Conservation (phyloP, 2,113 vertebrate genomes). For the Macquaria australasica region DNA sequence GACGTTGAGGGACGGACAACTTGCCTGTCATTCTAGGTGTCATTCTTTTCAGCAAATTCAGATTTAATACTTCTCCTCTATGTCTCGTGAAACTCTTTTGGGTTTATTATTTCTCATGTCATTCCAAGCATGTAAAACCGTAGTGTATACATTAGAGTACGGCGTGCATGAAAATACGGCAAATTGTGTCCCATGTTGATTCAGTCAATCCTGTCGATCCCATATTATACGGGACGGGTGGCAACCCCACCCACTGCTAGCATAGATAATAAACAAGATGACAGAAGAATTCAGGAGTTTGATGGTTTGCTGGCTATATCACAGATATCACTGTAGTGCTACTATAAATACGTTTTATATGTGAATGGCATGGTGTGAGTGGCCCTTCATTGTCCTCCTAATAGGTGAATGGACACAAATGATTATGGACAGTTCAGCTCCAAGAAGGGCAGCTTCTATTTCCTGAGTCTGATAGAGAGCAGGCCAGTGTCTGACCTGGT, state of each 20-base stretch:
- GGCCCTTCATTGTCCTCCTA: background rate
- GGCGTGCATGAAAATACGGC: no score
- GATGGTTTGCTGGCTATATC: background rate
- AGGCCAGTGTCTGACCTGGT: slow-evolving; percentile 35
- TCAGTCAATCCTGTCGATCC: no score
- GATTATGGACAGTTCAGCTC: slow-evolving; percentile 21
- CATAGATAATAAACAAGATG: background rate
- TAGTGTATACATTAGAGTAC: no score
- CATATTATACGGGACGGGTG: no score
- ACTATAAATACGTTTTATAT: background rate
- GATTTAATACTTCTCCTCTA: no score
- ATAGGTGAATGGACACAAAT: slow-evolving; percentile 25
- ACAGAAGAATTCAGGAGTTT: background rate
- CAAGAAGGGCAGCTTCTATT: slow-evolving; percentile 15
- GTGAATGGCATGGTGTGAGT: background rate
- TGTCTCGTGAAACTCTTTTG: no score
- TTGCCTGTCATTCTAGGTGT: no score
- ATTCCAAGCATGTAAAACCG: no score
- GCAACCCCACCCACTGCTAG: background rate
- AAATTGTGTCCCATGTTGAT: no score
- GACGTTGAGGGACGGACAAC: no score
- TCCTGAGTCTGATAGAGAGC: slow-evolving; percentile 33
- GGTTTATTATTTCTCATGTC: no score
- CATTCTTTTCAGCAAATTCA: no score
- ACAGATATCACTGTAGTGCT: background rate